phyloP scores from a whole-genome alignment of 2,113 vertebrate genomes.

The Fukomys damarensis region DNA sequence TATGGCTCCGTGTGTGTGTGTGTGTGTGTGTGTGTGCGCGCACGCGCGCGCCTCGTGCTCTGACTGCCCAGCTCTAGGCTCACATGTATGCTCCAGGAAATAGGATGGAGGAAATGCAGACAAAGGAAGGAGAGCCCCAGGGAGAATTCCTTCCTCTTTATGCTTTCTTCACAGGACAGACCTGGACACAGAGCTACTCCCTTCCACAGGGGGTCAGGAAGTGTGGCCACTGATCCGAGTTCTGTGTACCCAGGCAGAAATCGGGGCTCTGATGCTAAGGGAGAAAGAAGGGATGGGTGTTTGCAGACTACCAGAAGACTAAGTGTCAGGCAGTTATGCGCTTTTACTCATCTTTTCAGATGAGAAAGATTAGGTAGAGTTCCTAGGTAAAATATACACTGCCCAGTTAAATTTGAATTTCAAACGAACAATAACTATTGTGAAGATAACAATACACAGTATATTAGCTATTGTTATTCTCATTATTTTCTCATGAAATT shows the following conservation, averaged over 20 bases:
- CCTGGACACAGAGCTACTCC: not conserved
- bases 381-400: not conserved
- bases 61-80: not conserved
- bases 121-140: not conserved
- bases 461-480: not conserved
- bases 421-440: not conserved
- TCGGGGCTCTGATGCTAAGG: not conserved
- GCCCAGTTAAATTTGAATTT: not conserved
- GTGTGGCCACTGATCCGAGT: not conserved
- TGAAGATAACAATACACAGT: not conserved
- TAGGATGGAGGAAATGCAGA: not conserved
- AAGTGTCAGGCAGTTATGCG: not conserved
- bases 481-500: not conserved
- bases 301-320: not conserved
- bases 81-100: not conserved
- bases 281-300: not conserved
- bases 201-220: not conserved
- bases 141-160: not conserved
- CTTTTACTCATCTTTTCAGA: not conserved
- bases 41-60: not conserved
- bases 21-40: no score
- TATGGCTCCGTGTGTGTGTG: not conserved
- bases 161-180: not conserved
- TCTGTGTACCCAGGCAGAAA: not conserved
- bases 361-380: not conserved